A percentile compares a stretch with the other conserved stretches of the same genome.
phyloP scores from a whole-genome alignment of 2,888 invertebrate species.

The Drosophila suboccidentalis region DNA sequence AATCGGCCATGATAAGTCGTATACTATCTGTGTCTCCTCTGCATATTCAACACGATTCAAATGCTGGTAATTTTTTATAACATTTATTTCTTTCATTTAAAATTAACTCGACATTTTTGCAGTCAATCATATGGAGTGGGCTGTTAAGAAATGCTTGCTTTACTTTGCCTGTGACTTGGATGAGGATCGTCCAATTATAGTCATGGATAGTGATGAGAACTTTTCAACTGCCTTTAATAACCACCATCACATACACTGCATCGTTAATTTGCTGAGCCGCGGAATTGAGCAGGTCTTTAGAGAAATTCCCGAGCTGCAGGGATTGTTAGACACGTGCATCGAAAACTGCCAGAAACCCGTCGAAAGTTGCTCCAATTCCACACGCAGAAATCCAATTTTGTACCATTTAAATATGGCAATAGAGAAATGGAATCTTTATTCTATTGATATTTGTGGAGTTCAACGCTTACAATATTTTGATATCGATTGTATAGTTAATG shows the following conservation, averaged over 20 bases:
- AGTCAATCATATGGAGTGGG: constrained; percentile 1
- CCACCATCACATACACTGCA: constrained; percentile 11
- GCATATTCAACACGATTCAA: background rate
- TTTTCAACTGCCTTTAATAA: constrained; percentile 3
- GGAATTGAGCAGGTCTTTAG: constrained; percentile 8
- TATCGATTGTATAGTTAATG: constrained; percentile 2
- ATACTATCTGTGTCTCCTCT: constrained; percentile 3
- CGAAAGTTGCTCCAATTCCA: background rate
- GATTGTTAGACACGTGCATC: background rate
- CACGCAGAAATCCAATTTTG: constrained; percentile 1
- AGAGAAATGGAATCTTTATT: background rate
- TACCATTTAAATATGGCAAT: constrained; percentile 1
- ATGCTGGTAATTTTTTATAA: background rate
- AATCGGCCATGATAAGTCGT: background rate
- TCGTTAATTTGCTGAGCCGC: constrained; percentile 3
- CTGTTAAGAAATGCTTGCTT: constrained; percentile 8
- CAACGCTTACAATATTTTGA: background rate
- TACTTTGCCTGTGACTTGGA: constrained; percentile 15
- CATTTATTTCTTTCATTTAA: too few species aligned
- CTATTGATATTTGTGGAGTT: background rate
- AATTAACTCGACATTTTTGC: background rate
- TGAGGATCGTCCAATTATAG: constrained; percentile 16
- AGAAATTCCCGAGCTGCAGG: background rate
- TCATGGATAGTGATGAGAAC: background rate
- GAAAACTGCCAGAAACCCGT: background rate